Base-by-base conservation (phyloP, 2,888 invertebrate species). In the Plebejus argus region DNA sequence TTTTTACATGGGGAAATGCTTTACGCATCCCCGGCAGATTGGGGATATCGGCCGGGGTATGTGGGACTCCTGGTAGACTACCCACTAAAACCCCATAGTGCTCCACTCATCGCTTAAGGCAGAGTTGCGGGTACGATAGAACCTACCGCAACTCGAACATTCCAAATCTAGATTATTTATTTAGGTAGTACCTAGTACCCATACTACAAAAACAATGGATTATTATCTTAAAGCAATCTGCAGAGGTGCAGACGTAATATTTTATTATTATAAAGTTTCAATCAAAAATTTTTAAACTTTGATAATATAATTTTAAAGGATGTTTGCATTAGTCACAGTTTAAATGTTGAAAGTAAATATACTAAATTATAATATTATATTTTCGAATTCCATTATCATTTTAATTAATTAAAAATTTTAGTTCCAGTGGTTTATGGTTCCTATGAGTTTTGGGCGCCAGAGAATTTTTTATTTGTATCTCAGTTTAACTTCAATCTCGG, bases 341-440 rank as follows among this genome's bases (percentile, higher is more conserved):
- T 1, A 15, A 53, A 18, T 53, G 18, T 53, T 18, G 12, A 53
- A 15, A 15, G 4, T 18, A 4, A 53, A 53, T 18, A 53, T 18
- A 28, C 28, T 28, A 3, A 45, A 15, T 49, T 49, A 49, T 20
- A 61, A 10, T 20, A 18, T 7, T 7, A 10, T 23, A 12, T 3
- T 10, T 5, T 61, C 8, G 33, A 71, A 20, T 45, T 87, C 82
- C 1, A 18, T 80, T 86, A 86, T 88, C 79, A 82, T 84, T 83
- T 70, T 84, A 87, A 85, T 86, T 85, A 72, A 39, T 86, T 5
- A 10, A 8, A 39, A 35, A 35, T 39, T 39, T 70, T 39, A 66
- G 39, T 39, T 71, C 35, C 71, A 88, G 91, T 91, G 92, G 92
- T 91, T 90, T 85, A 89, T 83, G 90, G 92, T 93, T 93, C 92